These are phyloP conservation scores for Liodrosophila aerea DNA, from an alignment of 2,888 invertebrate species.

Conservation along the genomic window DNA sequence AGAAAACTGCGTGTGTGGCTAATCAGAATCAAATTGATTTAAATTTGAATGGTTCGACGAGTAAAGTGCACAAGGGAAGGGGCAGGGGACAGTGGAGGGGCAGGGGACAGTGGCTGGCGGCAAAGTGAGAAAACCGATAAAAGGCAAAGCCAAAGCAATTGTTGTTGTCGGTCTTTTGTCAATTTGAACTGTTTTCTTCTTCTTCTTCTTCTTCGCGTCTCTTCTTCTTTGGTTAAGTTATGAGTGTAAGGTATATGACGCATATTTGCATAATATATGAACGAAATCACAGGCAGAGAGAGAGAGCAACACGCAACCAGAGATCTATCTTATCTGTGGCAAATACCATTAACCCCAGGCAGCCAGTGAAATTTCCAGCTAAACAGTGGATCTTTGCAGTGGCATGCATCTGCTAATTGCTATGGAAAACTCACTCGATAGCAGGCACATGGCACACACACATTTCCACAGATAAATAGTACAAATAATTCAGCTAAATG, in stretches of 20 bases:
- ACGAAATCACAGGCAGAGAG: conserved; percentile 4
- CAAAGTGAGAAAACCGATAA: conserved; percentile 45
- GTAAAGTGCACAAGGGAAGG: conserved; percentile 51
- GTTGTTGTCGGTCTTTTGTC: conserved; percentile 18
- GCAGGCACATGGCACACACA: no score
- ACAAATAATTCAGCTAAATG: no score
- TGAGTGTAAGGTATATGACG: conserved; percentile 15
- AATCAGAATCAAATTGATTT: conserved; percentile 79
- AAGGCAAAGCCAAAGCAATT: not conserved
- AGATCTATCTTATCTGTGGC: no score
- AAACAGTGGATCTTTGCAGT: conserved; percentile 2
- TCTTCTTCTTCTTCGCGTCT: no score
- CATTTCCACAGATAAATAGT: no score
- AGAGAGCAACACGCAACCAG: no score
- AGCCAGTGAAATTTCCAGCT: conserved; percentile 15
- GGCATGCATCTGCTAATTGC: conserved; percentile 34
- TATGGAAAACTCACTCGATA: no score
- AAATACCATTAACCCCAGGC: not conserved
- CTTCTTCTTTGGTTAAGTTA: no score
- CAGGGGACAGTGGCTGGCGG: not conserved
- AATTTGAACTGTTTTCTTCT: conserved; percentile 21
- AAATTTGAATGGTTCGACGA: conserved; percentile 73
- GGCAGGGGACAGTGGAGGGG: not conserved
- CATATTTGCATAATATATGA: conserved; percentile 45
- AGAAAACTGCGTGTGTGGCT: conserved; percentile 75